Percentiles rank a stretch among this genome's conserved stretches.
These are phyloP conservation scores for Lordiphosa collinella DNA, from an alignment of 1,140 invertebrate genomes.

Conservation along the genomic window DNA sequence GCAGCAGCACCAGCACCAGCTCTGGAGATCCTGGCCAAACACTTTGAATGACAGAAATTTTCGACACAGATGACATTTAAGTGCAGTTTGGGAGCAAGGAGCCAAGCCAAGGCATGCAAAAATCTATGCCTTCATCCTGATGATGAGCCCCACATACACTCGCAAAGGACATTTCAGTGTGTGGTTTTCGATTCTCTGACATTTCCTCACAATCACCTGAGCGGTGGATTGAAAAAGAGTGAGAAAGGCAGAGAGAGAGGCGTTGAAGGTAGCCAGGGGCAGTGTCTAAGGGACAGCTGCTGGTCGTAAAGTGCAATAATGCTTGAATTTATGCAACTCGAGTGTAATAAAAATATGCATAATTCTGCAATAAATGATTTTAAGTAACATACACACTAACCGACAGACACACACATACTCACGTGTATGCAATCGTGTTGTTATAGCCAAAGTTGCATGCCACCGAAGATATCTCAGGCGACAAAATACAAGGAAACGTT, in stretches of 20 bases:
- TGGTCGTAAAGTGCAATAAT: conserved; percentile 76
- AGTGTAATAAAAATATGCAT: conserved; percentile 77
- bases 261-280: neutral
- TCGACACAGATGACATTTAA: conserved; percentile 70
- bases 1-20: conserved; percentile 45
- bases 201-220: conserved; percentile 45
- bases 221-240: neutral
- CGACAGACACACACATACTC: conserved; percentile 16
- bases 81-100: conserved; percentile 53
- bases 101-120: conserved; percentile 55
- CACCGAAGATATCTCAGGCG: conserved; percentile 40
- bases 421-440: conserved; percentile 10
- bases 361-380: conserved; percentile 75
- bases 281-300: conserved; percentile 51
- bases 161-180: conserved; percentile 15
- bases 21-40: conserved; percentile 34
- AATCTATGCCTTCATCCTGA: conserved; percentile 60
- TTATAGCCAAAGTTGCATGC: conserved; percentile 31
- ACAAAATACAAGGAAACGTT: conserved; percentile 25
- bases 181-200: conserved; percentile 28
- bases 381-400: conserved; percentile 51
- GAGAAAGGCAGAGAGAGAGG: neutral
- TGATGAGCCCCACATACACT: conserved; percentile 15
- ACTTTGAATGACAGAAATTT: conserved; percentile 71
- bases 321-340: conserved; percentile 73